phyloP scores from a whole-genome alignment of 92 coral and sea anemone species.

The Heliopora coerulea region DNA sequence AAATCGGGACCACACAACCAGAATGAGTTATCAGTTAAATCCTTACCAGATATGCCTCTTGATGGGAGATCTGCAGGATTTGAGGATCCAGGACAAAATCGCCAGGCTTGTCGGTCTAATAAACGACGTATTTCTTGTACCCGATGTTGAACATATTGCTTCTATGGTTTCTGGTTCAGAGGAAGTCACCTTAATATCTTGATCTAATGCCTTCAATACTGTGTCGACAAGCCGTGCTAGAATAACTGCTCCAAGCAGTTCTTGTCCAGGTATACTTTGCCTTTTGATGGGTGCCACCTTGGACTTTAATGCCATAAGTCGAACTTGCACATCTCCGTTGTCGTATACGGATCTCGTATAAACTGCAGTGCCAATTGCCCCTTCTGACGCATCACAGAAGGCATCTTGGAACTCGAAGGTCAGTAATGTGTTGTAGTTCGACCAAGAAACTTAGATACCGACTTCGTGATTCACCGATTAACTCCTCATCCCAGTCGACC shows the following conservation, averaged over 20 bases:
- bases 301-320: slow-evolving; percentile 60
- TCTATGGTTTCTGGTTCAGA: slow-evolving; percentile 6
- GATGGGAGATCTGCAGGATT: too few species aligned
- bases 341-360: slow-evolving; percentile 53
- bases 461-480: slow-evolving; percentile 41
- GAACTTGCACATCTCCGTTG: slow-evolving; percentile 49
- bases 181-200: background rate
- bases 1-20: too few species aligned
- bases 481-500: slow-evolving; percentile 63
- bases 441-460: slow-evolving; percentile 48
- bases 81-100: too few species aligned
- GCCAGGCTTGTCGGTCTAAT: too few species aligned
- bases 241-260: slow-evolving; percentile 57
- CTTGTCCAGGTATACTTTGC: slow-evolving; percentile 70
- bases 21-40: too few species aligned
- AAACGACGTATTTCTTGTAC: too few species aligned
- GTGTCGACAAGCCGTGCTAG: slow-evolving; percentile 52
- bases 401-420: slow-evolving; percentile 54
- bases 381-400: slow-evolving; percentile 67
- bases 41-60: too few species aligned
- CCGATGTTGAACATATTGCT: slow-evolving; percentile 30
- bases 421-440: slow-evolving; percentile 33
- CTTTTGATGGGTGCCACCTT: slow-evolving; percentile 61
- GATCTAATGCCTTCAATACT: background rate
- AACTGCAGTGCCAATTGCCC: slow-evolving; percentile 58